A percentile compares a stretch with the other conserved stretches of the same genome.
phyloP scores from a whole-genome alignment of 2,797 vertebrate species.

The Paedocypris micromegethes region DNA sequence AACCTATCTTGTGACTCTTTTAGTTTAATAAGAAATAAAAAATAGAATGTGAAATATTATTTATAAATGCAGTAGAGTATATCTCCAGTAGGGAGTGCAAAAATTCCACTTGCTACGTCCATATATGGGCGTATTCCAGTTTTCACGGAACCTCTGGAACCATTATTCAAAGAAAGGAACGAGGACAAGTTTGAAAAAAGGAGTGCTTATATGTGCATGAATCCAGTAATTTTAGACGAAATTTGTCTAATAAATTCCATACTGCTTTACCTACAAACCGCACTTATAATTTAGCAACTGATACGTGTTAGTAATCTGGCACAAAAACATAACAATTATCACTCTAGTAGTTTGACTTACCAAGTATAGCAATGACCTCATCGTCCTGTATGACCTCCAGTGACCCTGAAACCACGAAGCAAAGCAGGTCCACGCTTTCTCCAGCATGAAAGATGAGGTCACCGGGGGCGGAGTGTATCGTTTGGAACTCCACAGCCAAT shows the following conservation, averaged over 20 bases:
- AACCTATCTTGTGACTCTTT: too few species aligned
- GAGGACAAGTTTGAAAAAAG: too few species aligned
- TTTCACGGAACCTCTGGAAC: too few species aligned
- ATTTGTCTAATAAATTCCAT: not conserved
- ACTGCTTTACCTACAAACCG: constrained; percentile 6
- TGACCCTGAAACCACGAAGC: constrained; percentile 94
- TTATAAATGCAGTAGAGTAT: too few species aligned
- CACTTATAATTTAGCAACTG: not conserved
- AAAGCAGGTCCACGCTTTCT: constrained; percentile 92
- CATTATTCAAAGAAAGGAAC: too few species aligned
- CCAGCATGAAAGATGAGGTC: constrained; percentile 97
- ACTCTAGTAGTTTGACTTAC: constrained; percentile 60
- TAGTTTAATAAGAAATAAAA: too few species aligned
- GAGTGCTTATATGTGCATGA: too few species aligned
- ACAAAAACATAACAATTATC: not conserved
- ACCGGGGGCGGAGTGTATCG: constrained; percentile 91
- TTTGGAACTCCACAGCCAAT: constrained; percentile 94
- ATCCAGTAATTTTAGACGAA: too few species aligned
- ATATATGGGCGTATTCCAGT: too few species aligned
- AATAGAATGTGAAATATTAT: too few species aligned
- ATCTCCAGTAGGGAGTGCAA: too few species aligned
- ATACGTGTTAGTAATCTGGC: not conserved
- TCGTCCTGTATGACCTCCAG: constrained; percentile 98
- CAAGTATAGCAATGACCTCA: constrained; percentile 95
- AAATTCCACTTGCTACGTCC: too few species aligned